Conservation (phyloP, 1,140 invertebrate species). For the Drosophila obscura region DNA sequence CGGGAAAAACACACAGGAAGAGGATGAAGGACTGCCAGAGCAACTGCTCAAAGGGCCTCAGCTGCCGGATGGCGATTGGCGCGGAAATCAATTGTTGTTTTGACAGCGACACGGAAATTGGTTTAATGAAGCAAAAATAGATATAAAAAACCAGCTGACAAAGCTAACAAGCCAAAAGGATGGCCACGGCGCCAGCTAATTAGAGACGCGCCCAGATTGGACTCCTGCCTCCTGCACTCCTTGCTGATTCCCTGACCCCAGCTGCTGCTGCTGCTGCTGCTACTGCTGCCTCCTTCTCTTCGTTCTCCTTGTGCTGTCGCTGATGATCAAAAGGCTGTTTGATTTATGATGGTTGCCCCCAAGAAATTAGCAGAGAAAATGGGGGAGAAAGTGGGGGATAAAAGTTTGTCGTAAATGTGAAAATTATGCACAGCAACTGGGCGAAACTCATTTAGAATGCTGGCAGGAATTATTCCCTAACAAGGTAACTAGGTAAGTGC, state of each 20-base stretch:
- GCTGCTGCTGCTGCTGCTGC: constrained; percentile 25
- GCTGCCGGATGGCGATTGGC: constrained; percentile 65
- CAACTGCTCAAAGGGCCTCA: constrained; percentile 50
- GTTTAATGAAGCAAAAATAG: constrained; percentile 82
- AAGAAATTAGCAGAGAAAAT: constrained; percentile 64
- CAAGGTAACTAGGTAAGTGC: neutral
- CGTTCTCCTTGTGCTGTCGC: constrained; percentile 11
- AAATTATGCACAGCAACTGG: constrained; percentile 70
- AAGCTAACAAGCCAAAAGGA: constrained; percentile 72
- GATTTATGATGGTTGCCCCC: constrained; percentile 73
- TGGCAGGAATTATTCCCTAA: constrained; percentile 23
- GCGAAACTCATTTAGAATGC: constrained; percentile 70
- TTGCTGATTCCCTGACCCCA: constrained; percentile 1
- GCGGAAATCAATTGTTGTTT: constrained; percentile 82
- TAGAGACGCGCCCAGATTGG: constrained; percentile 70
- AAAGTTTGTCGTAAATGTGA: constrained; percentile 70
- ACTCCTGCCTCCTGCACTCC: constrained; percentile 3
- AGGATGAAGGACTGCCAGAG: constrained; percentile 1
- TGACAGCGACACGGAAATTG: constrained; percentile 82
- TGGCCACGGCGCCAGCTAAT: constrained; percentile 61
- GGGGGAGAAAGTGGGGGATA: constrained; percentile 26
- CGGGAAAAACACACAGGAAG: too few species aligned
- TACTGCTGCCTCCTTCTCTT: constrained; percentile 46
- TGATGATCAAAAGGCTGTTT: constrained; percentile 78
- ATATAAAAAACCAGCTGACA: constrained; percentile 73